Conservation (phyloP, 2,797 vertebrate genomes). For the Anomalospiza imberbis region DNA sequence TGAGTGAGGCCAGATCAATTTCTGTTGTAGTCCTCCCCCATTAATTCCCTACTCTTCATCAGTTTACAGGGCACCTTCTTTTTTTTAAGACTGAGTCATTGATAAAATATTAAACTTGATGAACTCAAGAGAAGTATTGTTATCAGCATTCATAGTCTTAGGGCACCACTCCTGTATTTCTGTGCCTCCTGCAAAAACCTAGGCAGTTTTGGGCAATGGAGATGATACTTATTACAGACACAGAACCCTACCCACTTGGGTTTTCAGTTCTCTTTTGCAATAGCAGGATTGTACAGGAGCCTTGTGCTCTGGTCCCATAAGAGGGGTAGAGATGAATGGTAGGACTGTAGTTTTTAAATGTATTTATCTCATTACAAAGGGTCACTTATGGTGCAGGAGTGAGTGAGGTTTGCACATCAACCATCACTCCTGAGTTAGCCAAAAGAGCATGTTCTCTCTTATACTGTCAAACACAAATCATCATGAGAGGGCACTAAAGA, state of each 20-base stretch:
- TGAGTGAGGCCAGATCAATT: not conserved
- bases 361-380: not conserved
- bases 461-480: conserved; percentile 30
- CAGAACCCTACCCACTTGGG: not conserved
- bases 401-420: not conserved
- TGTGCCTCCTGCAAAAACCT: not conserved
- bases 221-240: not conserved
- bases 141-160: not conserved
- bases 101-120: not conserved
- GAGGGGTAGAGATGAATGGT: not conserved
- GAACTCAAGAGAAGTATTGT: not conserved
- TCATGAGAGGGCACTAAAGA: conserved; percentile 66
- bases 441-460: not conserved
- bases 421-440: not conserved
- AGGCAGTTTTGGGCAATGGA: not conserved
- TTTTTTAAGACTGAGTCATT: not conserved
- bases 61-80: not conserved
- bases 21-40: not conserved
- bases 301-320: accelerated
- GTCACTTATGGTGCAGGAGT: not conserved
- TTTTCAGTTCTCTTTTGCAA: not conserved
- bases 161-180: not conserved
- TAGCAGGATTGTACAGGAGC: not conserved
- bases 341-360: not conserved
- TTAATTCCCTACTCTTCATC: not conserved